Conservation (phyloP, 1,140 invertebrate genomes). For the Anagrus nilaparvatae region DNA sequence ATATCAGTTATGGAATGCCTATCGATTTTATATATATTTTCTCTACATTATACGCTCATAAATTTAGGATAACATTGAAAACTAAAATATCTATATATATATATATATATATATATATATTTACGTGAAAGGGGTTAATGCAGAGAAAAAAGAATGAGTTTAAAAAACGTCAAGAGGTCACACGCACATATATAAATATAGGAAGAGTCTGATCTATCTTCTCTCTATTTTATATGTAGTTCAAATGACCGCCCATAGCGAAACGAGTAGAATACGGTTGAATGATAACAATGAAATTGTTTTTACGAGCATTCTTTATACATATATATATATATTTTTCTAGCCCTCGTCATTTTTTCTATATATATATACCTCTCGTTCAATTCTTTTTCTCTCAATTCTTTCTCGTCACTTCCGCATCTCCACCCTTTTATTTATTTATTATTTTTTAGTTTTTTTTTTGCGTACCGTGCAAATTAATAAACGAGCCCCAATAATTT, state of each 20-base stretch:
- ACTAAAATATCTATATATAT: too few species aligned
- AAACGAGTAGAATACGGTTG: constrained; percentile 31
- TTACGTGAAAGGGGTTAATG: too few species aligned
- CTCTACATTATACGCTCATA: too few species aligned
- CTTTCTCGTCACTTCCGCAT: constrained; percentile 11
- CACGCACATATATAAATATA: too few species aligned
- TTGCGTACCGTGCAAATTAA: constrained; percentile 8
- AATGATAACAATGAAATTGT: constrained; percentile 37
- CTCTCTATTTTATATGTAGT: too few species aligned
- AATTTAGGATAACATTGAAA: too few species aligned
- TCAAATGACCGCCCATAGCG: constrained; percentile 28
- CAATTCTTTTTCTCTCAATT: constrained; percentile 15
- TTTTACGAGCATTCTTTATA: constrained; percentile 33
- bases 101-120: not conserved
- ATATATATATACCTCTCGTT: constrained; percentile 7
- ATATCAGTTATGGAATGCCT: too few species aligned
- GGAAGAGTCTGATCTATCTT: too few species aligned
- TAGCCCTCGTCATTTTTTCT: constrained; percentile 8
- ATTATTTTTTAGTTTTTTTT: too few species aligned
- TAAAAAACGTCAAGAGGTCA: too few species aligned
- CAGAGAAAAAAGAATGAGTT: too few species aligned
- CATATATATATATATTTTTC: constrained; percentile 8
- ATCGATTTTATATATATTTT: too few species aligned
- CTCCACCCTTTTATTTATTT: constrained; percentile 1
- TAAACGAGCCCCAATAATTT: constrained; percentile 6